Base-by-base conservation (phyloP, 2,888 invertebrate species). In the Rhingia campestris region DNA sequence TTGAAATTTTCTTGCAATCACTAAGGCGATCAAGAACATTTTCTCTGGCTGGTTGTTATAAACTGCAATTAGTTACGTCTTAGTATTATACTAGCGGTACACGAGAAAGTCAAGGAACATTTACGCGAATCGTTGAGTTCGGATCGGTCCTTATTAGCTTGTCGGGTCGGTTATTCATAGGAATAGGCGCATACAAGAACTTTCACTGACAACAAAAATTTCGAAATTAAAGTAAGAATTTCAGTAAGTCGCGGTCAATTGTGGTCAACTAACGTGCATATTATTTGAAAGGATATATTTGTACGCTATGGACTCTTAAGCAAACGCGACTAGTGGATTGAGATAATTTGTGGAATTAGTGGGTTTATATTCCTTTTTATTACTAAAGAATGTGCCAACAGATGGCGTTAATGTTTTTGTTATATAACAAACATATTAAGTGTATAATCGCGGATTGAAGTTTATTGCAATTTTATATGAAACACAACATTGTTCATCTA, bases 1-100 rank as follows among this genome's bases (percentile, higher is more conserved):
- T 64, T 76, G 70, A 66, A 47, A 49, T 69, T 76, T 59, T 37
- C 7, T 61, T 12, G 49, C 58, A 58, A 43, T 58, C 58, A 64
- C 33, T 64, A 37, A 59, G 51, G 6, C 33, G 5, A 56, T 80
- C 56, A 39, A 43, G 43, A 7, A 63, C 69, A 56, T 69, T 63
- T 37, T 53, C 61, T 64, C 22, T 22, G 22, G 22, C 22, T 64
- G 30, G 22, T 53, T 69, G 30, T 41, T 39, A 7, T 35, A 58
- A 43, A 64, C 41, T 58, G 10, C 14, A 39, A 22, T 35, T 51
- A 61, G n/a, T 59, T 12, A 47, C 54, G 45, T 43, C 9, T 63
- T 45, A 63, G 49, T 69, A 51, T 51, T 7, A 51, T 32, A 9
- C 70, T 54, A 14, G 3, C 4, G n/a, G 6, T 53, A 51, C n/a